These are phyloP conservation scores for Pelosia muscerda DNA, from an alignment of 2,888 invertebrate species.

Conservation along the genomic window DNA sequence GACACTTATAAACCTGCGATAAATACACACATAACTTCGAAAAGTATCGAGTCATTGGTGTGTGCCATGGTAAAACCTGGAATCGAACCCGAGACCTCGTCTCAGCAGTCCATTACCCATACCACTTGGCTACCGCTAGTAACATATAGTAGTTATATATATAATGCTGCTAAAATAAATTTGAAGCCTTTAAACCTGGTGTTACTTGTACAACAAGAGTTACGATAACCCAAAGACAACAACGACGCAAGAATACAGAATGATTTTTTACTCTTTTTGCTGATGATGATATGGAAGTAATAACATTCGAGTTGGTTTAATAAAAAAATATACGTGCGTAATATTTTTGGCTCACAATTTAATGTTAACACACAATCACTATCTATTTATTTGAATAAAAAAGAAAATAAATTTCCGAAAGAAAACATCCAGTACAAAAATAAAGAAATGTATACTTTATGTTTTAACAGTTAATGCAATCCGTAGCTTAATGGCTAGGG, in stretches of 20 bases:
- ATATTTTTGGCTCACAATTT: neutral
- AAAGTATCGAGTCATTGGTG: no score
- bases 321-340: neutral
- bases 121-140: no score
- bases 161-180: neutral
- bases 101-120: no score
- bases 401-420: neutral
- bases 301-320: neutral
- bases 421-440: conserved; percentile 3
- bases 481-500: neutral
- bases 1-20: no score
- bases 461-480: neutral
- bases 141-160: no score
- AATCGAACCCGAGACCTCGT: no score
- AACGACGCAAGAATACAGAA: neutral
- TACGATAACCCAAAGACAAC: neutral
- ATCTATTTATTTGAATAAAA: conserved; percentile 1
- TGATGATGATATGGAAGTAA: neutral
- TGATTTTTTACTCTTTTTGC: neutral
- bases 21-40: no score
- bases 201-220: no score
- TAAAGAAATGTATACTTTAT: conserved; percentile 1
- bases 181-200: neutral
- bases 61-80: no score
- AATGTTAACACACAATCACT: neutral